Base-by-base conservation (phyloP, 2,888 invertebrate genomes). In the Heterodera filipjevi region DNA sequence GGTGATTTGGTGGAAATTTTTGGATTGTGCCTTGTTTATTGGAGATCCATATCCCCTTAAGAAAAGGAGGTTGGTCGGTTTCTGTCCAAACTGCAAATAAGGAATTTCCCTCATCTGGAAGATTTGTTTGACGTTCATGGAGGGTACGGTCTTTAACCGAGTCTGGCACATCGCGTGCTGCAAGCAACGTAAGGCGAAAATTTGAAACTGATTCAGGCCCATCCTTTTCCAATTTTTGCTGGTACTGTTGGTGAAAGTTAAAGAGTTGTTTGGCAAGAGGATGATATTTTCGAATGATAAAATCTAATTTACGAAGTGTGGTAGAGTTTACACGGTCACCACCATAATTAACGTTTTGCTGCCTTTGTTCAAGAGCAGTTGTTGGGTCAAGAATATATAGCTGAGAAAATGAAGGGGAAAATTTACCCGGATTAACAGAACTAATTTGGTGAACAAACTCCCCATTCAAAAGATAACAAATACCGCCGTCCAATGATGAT, bases 31-130 rank as follows among this genome's bases (percentile, higher is more conserved):
- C 73, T n/a, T 39, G 12, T 2, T 59, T 8, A 30, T 12, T 10
- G n/a, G 46, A 46, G n/a, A 73, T 73, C 53, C 64, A 73, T 2
- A 73, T 46, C 19, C 73, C 73, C 33, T 73, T 46, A 1, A n/a
- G 3, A 14, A 35, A 27, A n/a, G 39, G 39, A 5, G 73, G 73
- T 1, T 46, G 3, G 5, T 73, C 49, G 5, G 39, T 59, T 22
- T 73, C 73, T 10, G 73, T 46, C 59, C 44, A 39, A 73, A 73
- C 44, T 3, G 73, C 19, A 73, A 73, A 73, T 19, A 73, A 22
- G 5, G 35, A 12, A 10, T 59, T 22, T 14, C 66, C 74, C 22
- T 73, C 74, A 22, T 32, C 14, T 2, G 74, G 74, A 1, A 73
- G n/a, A 46, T 73, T 73, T 46, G 27, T 46, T 49, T 73, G 74